These are phyloP conservation scores for Aphelocoma coerulescens DNA, from an alignment of 2,113 vertebrate genomes.

Conservation along the genomic window DNA sequence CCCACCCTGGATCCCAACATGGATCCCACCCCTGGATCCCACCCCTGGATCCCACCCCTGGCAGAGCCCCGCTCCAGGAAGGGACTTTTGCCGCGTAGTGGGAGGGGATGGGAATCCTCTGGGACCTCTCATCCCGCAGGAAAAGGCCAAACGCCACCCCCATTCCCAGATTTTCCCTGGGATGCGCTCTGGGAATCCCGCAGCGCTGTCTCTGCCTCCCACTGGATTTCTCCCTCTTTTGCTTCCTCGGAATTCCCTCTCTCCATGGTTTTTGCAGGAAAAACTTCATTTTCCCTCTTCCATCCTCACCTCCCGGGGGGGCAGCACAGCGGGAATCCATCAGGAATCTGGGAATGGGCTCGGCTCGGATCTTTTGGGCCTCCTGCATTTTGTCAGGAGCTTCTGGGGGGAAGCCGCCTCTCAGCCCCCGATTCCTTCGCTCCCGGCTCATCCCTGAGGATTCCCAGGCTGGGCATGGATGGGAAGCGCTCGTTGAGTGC, in stretches of 20 bases:
- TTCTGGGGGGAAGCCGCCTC: not conserved
- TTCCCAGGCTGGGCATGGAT: not conserved
- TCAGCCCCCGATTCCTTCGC: not conserved
- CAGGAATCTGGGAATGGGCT: not conserved
- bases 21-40: not conserved
- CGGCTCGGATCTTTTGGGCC: not conserved
- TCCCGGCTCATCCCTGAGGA: not conserved
- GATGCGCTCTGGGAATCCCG: not conserved
- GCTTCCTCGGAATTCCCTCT: not conserved
- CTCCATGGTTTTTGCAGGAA: rapidly evolving
- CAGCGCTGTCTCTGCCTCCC: rapidly evolving
- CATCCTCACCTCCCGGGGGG: rapidly evolving
- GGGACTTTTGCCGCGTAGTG: slow-evolving; percentile 2
- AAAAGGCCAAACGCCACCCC: too few species aligned
- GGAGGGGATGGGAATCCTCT: not conserved
- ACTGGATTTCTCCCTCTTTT: not conserved
- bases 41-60: rapidly evolving
- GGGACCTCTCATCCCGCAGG: not conserved
- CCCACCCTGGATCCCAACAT: not conserved
- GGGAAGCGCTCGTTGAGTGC: not conserved
- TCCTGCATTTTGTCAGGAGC: not conserved
- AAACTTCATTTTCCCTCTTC: not conserved
- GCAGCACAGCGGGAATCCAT: not conserved
- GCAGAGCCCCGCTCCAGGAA: not conserved
- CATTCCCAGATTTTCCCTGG: rapidly evolving